phyloP scores from a whole-genome alignment of 92 coral and sea anemone species.

The Ricordea florida region DNA sequence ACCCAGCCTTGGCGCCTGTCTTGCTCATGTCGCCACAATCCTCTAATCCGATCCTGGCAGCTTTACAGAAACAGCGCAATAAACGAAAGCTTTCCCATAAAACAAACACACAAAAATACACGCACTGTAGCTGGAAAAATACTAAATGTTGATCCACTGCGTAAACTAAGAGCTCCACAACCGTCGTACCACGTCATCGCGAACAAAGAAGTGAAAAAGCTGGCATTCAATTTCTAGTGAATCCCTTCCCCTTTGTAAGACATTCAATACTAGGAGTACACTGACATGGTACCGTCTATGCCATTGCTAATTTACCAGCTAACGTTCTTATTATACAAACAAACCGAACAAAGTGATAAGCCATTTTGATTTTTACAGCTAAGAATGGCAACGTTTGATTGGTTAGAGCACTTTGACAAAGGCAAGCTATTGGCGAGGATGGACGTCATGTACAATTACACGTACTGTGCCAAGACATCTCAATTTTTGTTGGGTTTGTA shows the following conservation, averaged over 20 bases:
- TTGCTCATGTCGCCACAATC: slow-evolving; percentile 65
- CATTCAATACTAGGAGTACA: neutral
- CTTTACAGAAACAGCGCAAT: too few species aligned
- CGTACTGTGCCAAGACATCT: too few species aligned
- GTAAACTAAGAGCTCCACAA: too few species aligned
- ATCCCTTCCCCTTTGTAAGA: neutral
- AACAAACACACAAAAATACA: neutral
- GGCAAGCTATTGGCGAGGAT: too few species aligned
- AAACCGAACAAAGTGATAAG: slow-evolving; percentile 10
- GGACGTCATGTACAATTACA: too few species aligned
- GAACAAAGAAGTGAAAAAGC: too few species aligned
- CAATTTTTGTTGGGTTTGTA: too few species aligned
- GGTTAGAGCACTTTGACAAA: slow-evolving; percentile 16
- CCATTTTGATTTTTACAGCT: slow-evolving; percentile 80
- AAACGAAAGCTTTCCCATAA: neutral
- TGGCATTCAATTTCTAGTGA: too few species aligned
- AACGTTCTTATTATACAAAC: neutral
- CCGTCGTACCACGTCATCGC: too few species aligned
- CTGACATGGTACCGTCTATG: neutral
- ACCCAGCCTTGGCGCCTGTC: slow-evolving; percentile 82
- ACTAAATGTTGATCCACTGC: too few species aligned
- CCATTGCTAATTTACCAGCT: neutral
- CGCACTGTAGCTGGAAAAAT: too few species aligned
- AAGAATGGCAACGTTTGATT: slow-evolving; percentile 48
- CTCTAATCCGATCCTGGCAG: neutral